Conservation (phyloP, 92 coral and sea anemone species). For the Epizoanthus stellaris region DNA sequence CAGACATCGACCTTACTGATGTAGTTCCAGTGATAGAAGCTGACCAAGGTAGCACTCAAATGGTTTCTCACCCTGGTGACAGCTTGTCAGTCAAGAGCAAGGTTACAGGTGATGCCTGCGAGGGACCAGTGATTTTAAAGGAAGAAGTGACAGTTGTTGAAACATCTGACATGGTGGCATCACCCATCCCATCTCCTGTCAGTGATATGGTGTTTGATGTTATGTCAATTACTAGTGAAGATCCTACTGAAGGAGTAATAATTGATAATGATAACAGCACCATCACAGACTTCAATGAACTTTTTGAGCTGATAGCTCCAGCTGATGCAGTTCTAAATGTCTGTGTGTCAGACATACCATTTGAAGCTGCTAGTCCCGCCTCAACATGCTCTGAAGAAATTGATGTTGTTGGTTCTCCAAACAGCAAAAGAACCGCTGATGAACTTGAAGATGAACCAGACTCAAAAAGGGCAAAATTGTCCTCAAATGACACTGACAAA, state of each 20-base stretch:
- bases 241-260: not conserved
- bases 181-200: slow-evolving; percentile 22
- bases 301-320: slow-evolving; percentile 20
- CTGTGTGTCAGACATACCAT: not conserved
- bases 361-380: not conserved
- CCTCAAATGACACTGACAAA: slow-evolving; percentile 41
- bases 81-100: not conserved
- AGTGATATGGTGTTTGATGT: slow-evolving; percentile 6
- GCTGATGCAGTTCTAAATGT: not conserved
- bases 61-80: slow-evolving; percentile 26
- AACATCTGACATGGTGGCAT: slow-evolving; percentile 39
- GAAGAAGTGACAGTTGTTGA: slow-evolving; percentile 65
- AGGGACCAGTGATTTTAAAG: slow-evolving; percentile 2
- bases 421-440: slow-evolving; percentile 10
- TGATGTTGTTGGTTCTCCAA: slow-evolving; percentile 17
- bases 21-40: slow-evolving; percentile 29
- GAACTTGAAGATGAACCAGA: slow-evolving; percentile 3
- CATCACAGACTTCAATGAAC: slow-evolving; percentile 13
- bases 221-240: not conserved
- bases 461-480: not conserved
- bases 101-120: not conserved
- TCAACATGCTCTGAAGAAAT: slow-evolving; percentile 14
- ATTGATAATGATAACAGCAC: not conserved
- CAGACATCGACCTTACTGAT: slow-evolving; percentile 54
- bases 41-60: slow-evolving; percentile 10